These are phyloP conservation scores for Eupithecia inturbata DNA, from an alignment of 2,888 invertebrate species.

Conservation along the genomic window DNA sequence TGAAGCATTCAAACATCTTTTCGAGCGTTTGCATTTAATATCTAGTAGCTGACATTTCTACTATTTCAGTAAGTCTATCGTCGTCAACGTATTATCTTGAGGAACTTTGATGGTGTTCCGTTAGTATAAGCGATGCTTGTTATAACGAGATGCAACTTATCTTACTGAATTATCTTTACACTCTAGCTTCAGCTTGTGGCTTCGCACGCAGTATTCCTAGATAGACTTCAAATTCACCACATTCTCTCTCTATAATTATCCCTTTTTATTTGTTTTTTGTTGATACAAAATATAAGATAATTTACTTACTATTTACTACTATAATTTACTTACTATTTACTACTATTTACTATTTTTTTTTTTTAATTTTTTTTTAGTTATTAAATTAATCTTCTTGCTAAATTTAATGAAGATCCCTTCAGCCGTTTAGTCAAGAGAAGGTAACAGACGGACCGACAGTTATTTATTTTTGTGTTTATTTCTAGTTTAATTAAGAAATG, in stretches of 20 bases:
- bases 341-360: too few relatives aligned
- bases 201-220: neutral
- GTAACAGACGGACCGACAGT: neutral
- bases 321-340: too few relatives aligned
- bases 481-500: too few relatives aligned
- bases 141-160: slow-evolving; percentile 29
- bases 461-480: too few relatives aligned
- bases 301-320: too few relatives aligned
- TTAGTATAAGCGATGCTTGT: slow-evolving; percentile 43
- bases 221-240: neutral
- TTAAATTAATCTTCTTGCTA: neutral
- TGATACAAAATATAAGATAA: neutral
- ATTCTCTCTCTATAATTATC: neutral
- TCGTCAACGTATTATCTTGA: slow-evolving; percentile 48
- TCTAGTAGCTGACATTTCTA: slow-evolving; percentile 12
- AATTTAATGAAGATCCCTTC: neutral
- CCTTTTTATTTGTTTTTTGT: neutral
- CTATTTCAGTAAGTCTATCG: neutral
- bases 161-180: slow-evolving; percentile 19
- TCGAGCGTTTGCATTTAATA: neutral
- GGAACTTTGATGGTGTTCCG: slow-evolving; percentile 49
- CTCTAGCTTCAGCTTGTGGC: slow-evolving; percentile 15
- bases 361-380: too few relatives aligned
- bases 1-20: neutral
- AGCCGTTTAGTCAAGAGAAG: neutral